phyloP scores from a whole-genome alignment of 1,140 invertebrate species.

The Tachypleus tridentatus region DNA sequence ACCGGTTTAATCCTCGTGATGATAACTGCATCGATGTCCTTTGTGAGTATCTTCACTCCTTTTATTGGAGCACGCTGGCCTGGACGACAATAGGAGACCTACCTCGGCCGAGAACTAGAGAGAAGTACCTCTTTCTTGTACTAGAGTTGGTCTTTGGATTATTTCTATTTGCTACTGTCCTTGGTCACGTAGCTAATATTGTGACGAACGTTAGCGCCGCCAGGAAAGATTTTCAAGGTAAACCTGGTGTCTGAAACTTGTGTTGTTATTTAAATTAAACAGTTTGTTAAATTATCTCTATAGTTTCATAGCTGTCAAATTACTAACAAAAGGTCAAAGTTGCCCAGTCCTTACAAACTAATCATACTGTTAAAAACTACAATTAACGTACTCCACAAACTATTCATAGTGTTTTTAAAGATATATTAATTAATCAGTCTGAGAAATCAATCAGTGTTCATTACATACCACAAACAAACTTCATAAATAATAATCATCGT shows the following conservation, averaged over 20 bases:
- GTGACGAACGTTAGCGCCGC: slow-evolving; percentile 87
- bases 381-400: too few species aligned
- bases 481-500: too few species aligned
- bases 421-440: too few species aligned
- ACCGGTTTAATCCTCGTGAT: slow-evolving; percentile 55
- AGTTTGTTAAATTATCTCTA: too few species aligned
- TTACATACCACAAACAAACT: too few species aligned
- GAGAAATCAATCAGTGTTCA: too few species aligned
- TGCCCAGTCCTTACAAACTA: too few species aligned
- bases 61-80: slow-evolving; percentile 93
- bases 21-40: slow-evolving; percentile 56
- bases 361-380: too few species aligned
- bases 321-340: too few species aligned
- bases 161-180: slow-evolving; percentile 76
- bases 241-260: slow-evolving; percentile 21
- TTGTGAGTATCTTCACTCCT: slow-evolving; percentile 89
- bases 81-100: slow-evolving; percentile 70
- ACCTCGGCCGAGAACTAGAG: slow-evolving; percentile 60
- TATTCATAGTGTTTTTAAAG: too few species aligned
- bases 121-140: slow-evolving; percentile 82
- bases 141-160: slow-evolving; percentile 76
- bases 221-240: slow-evolving; percentile 89
- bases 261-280: too few species aligned
- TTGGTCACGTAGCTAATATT: slow-evolving; percentile 88
- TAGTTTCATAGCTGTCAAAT: too few species aligned